Evolutionary conservation across 2,797 vertebrate species (phyloP).

Genomic region (Anableps anableps): DNA sequence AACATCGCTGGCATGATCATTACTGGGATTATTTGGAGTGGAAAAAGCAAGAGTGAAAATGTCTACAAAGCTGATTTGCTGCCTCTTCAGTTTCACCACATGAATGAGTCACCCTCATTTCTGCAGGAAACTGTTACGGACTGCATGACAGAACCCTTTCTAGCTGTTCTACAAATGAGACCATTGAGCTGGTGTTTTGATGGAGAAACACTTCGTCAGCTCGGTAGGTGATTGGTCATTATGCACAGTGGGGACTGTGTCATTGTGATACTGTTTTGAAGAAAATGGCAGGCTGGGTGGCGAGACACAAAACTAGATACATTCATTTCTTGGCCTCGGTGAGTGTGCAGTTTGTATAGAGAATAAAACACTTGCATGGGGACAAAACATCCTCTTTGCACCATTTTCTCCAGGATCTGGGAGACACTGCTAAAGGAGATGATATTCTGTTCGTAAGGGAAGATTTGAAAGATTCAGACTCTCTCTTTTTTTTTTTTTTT

Average conservation of each 20-base stretch:
- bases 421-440: no score
- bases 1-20: no score
- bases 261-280: conserved; percentile 24
- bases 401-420: conserved; percentile 1
- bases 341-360: conserved; percentile 3
- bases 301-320: conserved; percentile 19
- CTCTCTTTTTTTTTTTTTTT: no score
- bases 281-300: conserved; percentile 44
- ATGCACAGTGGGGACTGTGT: conserved; percentile 16
- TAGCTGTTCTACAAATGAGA: conserved; percentile 28
- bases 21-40: not conserved
- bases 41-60: not conserved
- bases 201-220: not conserved
- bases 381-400: no score
- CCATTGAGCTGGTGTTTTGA: conserved; percentile 30
- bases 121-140: conserved; percentile 24
- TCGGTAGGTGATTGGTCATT: conserved; percentile 44
- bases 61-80: not conserved
- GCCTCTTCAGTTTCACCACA: conserved; percentile 12
- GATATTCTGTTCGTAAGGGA: not conserved
- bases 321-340: conserved; percentile 14
- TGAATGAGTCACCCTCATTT: conserved; percentile 36
- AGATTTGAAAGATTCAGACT: no score
- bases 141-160: conserved; percentile 8
- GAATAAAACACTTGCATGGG: not conserved